Evolutionary conservation across 1,140 invertebrate genomes (phyloP), one percentile per base, ranked within the genome.

Genomic region (Battus philenor): DNA sequence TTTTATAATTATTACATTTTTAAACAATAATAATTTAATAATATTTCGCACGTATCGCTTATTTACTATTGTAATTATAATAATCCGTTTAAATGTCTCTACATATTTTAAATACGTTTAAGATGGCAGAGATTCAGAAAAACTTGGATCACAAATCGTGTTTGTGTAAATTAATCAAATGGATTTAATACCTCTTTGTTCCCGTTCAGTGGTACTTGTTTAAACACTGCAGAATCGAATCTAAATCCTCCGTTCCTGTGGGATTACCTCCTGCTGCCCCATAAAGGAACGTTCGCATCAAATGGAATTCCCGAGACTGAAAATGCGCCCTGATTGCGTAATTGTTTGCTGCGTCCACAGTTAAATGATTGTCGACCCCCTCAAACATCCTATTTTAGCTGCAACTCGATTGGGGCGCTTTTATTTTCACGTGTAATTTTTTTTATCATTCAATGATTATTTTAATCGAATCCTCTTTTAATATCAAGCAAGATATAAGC

Each of bases 251-350:
- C 5, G 33, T 11, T 11, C 33, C 33, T 2, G 11, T 36, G 33
- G 9, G 17, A 36, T 31, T 44, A 32, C 24, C 12, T 17, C 7
- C 11, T 30, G 18, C 8, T 6, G 16, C 20, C 18, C 1, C 20
- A 30, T 44, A 53, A 48, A 38, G 33, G 31, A 16, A 16, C 7
- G n/a, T 34, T 12, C 45, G 15, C 34, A 44, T 22, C 38, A 32
- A 47, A 47, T 44, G 26, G 30, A 47, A 48, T 47, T 20, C 29
- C 39, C 31, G 17, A 20, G 26, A 44, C 32, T 31, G 39, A 17
- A 48, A 39, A 20, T 36, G 17, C 17, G 16, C 24, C 32, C 16
- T 39, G 41, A 48, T 48, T 44, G 32, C 26, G 43, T 54, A 54
- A 54, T 48, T 44, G 26, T 50, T 50, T 44, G 31, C 39, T 36